Base-by-base conservation (phyloP, 2,888 invertebrate genomes). In the Alviniconcha strummeri region DNA sequence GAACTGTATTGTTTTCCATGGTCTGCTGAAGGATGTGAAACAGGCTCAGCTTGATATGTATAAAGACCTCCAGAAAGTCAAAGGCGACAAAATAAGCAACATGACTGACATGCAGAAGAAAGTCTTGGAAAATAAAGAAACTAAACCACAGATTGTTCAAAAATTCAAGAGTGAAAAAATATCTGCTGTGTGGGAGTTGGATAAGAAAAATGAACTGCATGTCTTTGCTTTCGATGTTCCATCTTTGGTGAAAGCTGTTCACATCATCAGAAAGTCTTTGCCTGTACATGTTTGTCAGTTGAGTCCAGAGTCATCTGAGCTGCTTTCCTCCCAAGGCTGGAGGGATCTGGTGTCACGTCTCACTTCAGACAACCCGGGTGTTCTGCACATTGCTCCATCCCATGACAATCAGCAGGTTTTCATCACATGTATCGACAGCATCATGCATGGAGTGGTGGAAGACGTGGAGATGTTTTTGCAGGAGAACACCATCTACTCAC, bases 381-480 rank as follows among this genome's bases (percentile, higher is more conserved):
- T 86, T 4, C 82, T 81, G 81, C 15, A 71, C 9, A 87, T 85
- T 60, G 84, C 19, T 1, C 56, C 78, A 5, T 72, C 36, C 54
- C 57, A 67, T 11, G 19, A 74, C n/a, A 19, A 71, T 8, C 74
- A 15, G 15, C 19, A 78, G 15, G 36, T 84, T 8, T 72, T 19
- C 13, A 55, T 84, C 56, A 55, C 81, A 9, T 69, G 80, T 54
- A 56, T 60, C 19, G 84, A 80, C 17, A 71, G 57, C 81, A 81
- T 83, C 69, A 77, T 81, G 15, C 60, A 78, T 64, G 77, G 52
- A 2, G 74, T 83, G 13, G n/a, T 83, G 71, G 85, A 84, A 54
- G 80, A 80, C 7, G 15, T 88, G 4, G 78, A 82, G 54, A 79
- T 72, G 8, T 89, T 87, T 71, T 67, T 89, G 13, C 74, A 80